phyloP scores from a whole-genome alignment of 1,140 invertebrate genomes.

The Philaenus spumarius region DNA sequence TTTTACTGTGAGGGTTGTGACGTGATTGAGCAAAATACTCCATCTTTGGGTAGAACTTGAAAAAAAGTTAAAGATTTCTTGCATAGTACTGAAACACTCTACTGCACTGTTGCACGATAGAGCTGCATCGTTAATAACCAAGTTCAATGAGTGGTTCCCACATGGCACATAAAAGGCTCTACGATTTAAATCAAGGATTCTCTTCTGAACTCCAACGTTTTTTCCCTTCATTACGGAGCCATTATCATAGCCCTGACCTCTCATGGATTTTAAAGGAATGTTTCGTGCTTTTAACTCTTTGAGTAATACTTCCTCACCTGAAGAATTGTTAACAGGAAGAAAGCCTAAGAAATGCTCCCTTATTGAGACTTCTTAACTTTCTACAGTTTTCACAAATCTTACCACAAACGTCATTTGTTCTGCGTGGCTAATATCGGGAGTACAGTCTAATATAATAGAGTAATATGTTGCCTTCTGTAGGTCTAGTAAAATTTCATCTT shows the following conservation, averaged over 20 bases:
- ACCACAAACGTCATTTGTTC: conserved; percentile 30
- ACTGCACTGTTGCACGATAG: too few relatives aligned
- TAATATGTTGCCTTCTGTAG: conserved; percentile 24
- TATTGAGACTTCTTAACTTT: background rate
- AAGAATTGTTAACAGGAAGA: conserved; percentile 10
- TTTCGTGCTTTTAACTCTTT: conserved; percentile 12
- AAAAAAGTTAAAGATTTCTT: too few relatives aligned
- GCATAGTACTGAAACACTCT: too few relatives aligned
- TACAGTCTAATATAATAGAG: conserved; percentile 31
- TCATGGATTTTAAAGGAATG: conserved; percentile 27
- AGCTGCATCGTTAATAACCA: too few relatives aligned
- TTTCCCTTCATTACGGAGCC: conserved; percentile 35
- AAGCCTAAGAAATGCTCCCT: too few relatives aligned
- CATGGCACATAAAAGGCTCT: too few relatives aligned
- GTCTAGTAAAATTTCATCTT: conserved; percentile 11
- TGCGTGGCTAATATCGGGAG: conserved; percentile 25
- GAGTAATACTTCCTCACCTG: conserved; percentile 23
- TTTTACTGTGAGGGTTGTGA: too few relatives aligned
- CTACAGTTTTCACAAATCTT: conserved; percentile 18
- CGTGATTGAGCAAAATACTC: too few relatives aligned
- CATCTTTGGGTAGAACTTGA: too few relatives aligned
- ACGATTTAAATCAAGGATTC: too few relatives aligned
- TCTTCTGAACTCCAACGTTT: too few relatives aligned
- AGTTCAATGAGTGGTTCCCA: too few relatives aligned
- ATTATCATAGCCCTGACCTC: conserved; percentile 37